Evolutionary conservation across 2,797 vertebrate genomes (phyloP).

Genomic region (Cyclopterus lumpus): DNA sequence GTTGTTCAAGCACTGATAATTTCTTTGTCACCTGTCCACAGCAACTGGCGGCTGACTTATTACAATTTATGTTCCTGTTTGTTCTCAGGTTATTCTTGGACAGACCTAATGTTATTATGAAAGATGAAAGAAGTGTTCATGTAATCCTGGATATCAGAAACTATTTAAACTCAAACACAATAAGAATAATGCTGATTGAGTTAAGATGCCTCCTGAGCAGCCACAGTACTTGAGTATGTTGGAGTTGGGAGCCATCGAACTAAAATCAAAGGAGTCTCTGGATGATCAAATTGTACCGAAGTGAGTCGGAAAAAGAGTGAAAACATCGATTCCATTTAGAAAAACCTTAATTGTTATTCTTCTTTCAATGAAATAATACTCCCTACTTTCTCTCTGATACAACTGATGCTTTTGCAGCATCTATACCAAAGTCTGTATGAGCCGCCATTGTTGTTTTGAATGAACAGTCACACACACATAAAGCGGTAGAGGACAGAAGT

Average conservation of each 20-base stretch:
- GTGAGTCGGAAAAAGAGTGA: neutral
- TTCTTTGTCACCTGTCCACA: constrained; percentile 58
- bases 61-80: constrained; percentile 34
- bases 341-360: neutral
- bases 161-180: constrained; percentile 20
- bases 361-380: neutral
- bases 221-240: constrained; percentile 1
- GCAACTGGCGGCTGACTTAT: constrained; percentile 54
- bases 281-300: neutral
- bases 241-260: neutral
- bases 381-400: neutral
- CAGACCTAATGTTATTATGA: constrained; percentile 14
- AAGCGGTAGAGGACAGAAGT: too few relatives aligned
- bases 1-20: constrained; percentile 21
- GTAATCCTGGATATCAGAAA: constrained; percentile 39
- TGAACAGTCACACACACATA: too few relatives aligned
- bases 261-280: neutral
- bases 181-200: constrained; percentile 7
- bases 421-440: neutral
- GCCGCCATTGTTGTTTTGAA: too few relatives aligned
- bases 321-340: neutral
- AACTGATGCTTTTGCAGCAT: neutral
- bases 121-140: constrained; percentile 30
- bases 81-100: constrained; percentile 53
- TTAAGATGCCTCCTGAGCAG: constrained; percentile 13